phyloP scores from a whole-genome alignment of 1,140 invertebrate genomes.

The Solenopsis fugax region DNA sequence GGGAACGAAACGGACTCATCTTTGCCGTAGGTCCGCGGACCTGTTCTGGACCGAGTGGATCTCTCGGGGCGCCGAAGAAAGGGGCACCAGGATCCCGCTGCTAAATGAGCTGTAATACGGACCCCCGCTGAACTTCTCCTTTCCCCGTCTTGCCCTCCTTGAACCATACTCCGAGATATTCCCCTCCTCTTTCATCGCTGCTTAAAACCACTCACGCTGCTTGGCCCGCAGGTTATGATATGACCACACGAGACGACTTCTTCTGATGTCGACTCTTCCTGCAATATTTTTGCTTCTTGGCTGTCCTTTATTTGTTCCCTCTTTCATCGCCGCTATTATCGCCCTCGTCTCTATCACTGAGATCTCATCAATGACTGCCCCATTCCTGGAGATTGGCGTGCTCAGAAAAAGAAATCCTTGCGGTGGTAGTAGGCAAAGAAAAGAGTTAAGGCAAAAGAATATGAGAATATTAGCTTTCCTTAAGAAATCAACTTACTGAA shows the following conservation, averaged over 20 bases:
- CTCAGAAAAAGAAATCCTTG: slow-evolving; percentile 16
- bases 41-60: slow-evolving; percentile 79
- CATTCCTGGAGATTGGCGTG: slow-evolving; percentile 25
- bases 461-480: slow-evolving; percentile 11
- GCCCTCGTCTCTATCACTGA: slow-evolving; percentile 40
- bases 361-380: slow-evolving; percentile 5
- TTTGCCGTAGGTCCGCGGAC: slow-evolving; percentile 82
- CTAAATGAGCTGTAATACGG: slow-evolving; percentile 87
- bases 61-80: slow-evolving; percentile 80
- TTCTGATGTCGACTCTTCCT: slow-evolving; percentile 65
- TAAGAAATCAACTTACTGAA: not conserved
- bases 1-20: slow-evolving; percentile 77
- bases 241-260: slow-evolving; percentile 71
- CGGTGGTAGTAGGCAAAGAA: not conserved
- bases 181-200: slow-evolving; percentile 28
- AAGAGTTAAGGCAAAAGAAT: not conserved
- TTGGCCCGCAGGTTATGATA: slow-evolving; percentile 70
- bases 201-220: slow-evolving; percentile 62
- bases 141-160: slow-evolving; percentile 28
- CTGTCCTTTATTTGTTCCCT: slow-evolving; percentile 48
- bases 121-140: slow-evolving; percentile 83
- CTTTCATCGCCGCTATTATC: slow-evolving; percentile 59
- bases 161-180: slow-evolving; percentile 27
- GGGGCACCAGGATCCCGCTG: slow-evolving; percentile 85
- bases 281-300: slow-evolving; percentile 50